Evolutionary conservation across 2,113 vertebrate genomes (phyloP).

Genomic region (Ovis canadensis): DNA sequence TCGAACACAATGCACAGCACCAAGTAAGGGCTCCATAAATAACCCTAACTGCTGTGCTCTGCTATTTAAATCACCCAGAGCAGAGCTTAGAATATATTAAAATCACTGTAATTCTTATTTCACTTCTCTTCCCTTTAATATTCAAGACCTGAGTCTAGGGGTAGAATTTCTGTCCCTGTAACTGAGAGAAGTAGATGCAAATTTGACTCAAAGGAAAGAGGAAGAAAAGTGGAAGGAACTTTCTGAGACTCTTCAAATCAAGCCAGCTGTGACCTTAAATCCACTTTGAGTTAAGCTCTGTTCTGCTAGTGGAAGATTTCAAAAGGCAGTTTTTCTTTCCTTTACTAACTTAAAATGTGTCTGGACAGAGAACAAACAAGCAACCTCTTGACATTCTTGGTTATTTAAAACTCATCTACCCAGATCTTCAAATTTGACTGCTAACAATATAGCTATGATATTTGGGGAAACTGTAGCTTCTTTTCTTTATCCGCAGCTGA

Average conservation of each 20-base stretch:
- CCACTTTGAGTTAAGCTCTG: not conserved
- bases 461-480: not conserved
- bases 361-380: not conserved
- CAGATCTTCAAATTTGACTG: not conserved
- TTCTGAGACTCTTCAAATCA: not conserved
- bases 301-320: not conserved
- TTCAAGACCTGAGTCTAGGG: not conserved
- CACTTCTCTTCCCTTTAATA: not conserved
- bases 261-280: not conserved
- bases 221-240: not conserved
- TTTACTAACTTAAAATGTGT: not conserved
- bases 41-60: not conserved
- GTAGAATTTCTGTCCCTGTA: not conserved
- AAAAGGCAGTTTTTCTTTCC: not conserved
- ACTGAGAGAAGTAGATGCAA: not conserved
- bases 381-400: not conserved
- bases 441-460: not conserved
- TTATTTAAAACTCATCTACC: not conserved
- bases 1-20: not conserved
- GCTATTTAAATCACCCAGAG: conserved; percentile 31
- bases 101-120: not conserved
- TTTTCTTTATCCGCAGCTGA: not conserved
- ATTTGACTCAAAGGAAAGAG: not conserved
- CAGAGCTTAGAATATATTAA: not conserved
- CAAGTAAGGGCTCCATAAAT: not conserved